Evolutionary conservation across 2,888 invertebrate species (phyloP).

Genomic region (Drosophila merina): DNA sequence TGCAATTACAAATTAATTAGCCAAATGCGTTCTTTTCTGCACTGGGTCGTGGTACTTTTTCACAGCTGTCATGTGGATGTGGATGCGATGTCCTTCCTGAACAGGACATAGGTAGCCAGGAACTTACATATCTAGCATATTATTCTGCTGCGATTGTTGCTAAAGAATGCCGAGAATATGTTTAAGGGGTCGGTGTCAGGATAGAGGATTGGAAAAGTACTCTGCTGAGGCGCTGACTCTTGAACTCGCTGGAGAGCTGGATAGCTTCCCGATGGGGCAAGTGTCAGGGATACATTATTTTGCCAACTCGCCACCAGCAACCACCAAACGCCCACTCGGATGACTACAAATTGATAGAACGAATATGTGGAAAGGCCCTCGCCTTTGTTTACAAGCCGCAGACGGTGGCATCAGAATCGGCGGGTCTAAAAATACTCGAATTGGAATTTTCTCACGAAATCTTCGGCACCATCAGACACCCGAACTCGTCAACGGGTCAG

Average conservation of each 20-base stretch:
- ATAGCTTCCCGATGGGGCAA: constrained; percentile 6
- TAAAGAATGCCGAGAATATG: too few relatives aligned
- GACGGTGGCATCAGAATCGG: constrained; percentile 14
- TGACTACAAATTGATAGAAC: constrained; percentile 37
- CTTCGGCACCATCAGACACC: neutral
- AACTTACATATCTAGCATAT: too few relatives aligned
- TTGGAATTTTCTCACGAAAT: constrained; percentile 40
- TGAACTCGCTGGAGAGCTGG: constrained; percentile 4
- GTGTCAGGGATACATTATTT: constrained; percentile 40
- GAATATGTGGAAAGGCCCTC: constrained; percentile 17
- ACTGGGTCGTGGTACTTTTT: neutral
- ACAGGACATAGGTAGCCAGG: too few relatives aligned
- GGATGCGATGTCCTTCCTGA: too few relatives aligned
- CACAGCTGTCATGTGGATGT: too few relatives aligned
- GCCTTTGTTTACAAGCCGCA: constrained; percentile 42
- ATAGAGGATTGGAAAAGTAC: too few relatives aligned
- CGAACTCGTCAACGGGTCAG: constrained; percentile 28
- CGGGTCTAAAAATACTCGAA: constrained; percentile 37
- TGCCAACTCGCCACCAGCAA: constrained; percentile 23
- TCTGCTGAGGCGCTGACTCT: constrained; percentile 6
- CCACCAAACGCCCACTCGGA: constrained; percentile 30
- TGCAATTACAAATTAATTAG: constrained; percentile 64
- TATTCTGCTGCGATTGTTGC: too few relatives aligned
- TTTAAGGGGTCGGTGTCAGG: too few relatives aligned
- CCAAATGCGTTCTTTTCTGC: constrained; percentile 40